Percentiles rank a stretch among this genome's conserved stretches.
Evolutionary conservation across 2,113 vertebrate species (phyloP).

Genomic region (Xenopus laevis): DNA sequence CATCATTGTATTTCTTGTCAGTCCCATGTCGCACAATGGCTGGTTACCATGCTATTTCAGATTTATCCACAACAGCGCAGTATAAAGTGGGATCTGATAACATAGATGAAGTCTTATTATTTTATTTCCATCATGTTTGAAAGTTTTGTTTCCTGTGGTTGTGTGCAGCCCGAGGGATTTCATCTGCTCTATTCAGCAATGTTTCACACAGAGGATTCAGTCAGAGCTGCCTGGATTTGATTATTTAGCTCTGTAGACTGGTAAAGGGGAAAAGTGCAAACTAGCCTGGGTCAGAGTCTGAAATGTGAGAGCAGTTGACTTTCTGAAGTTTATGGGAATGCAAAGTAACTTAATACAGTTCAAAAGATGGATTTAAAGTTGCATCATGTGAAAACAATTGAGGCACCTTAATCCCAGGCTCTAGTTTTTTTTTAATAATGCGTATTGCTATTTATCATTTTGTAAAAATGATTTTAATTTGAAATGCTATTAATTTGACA

Average conservation of each 20-base stretch:
- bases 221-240: constrained; percentile 64
- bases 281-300: constrained; percentile 59
- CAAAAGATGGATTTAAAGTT: constrained; percentile 54
- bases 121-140: constrained; percentile 48
- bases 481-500: constrained; percentile 42
- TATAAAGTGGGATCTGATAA: constrained; percentile 62
- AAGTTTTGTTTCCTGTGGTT: constrained; percentile 52
- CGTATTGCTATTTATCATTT: constrained; percentile 55
- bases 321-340: constrained; percentile 63
- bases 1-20: background rate
- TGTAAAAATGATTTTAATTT: constrained; percentile 46
- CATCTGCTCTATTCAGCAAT: constrained; percentile 47
- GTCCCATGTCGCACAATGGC: background rate
- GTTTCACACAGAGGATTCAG: constrained; percentile 44
- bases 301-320: constrained; percentile 62
- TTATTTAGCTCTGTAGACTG: constrained; percentile 61
- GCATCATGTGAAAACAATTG: constrained; percentile 63
- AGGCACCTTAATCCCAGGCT: constrained; percentile 52
- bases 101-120: constrained; percentile 58
- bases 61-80: constrained; percentile 17
- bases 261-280: constrained; percentile 64
- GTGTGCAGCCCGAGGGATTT: constrained; percentile 51
- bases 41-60: background rate
- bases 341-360: constrained; percentile 59
- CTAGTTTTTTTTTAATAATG: constrained; percentile 46